Base-by-base conservation (phyloP, 2,888 invertebrate genomes). In the Exephanes ischioxanthus region DNA sequence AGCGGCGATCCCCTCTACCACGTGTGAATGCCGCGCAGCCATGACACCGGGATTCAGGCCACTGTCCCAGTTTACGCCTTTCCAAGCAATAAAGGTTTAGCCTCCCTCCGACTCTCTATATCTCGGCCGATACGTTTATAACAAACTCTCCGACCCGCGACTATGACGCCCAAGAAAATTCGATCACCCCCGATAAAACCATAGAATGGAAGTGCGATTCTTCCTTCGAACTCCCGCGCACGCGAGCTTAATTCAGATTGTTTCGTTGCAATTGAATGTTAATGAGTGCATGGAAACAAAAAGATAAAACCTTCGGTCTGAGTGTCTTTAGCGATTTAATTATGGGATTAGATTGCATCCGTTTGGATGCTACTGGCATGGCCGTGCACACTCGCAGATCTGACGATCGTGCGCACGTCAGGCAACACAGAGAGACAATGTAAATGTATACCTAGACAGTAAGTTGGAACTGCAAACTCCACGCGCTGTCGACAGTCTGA, bases 41-140 rank as follows among this genome's bases (percentile, higher is more conserved):
- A 92, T 92, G 92, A 92, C 92, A 92, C 91, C 91, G 86, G 85
- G 90, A 93, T 92, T 91, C 92, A 92, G 93, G 93, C 90, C 93
- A 92, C 90, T 92, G 92, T 92, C 91, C 92, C 87, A 93, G 90
- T 92, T 93, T 92, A 90, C 90, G 89, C 90, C 91, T 90, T 91
- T 90, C 90, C 89, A 85, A 90, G 87, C 91, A 88, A 91, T 90
- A 90, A 91, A 90, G 87, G 89, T 87, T 88, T 89, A 88, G 87
- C 89, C 87, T 87, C 37, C 66, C 66, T 66, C 71, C 55, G 48
- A 22, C 73, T 75, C 45, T 72, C 75, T 68, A 75, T 61, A 61
- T 48, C 67, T 11, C 53, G 67, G 76, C 71, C 72, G 58, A 80
- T 71, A 76, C 76, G 75, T 76, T 48, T 61, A 80, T 45, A 80